A percentile compares a stretch with the other conserved stretches of the same genome.
phyloP scores from a whole-genome alignment of 2,888 invertebrate genomes.

The Rosalia funebris region DNA sequence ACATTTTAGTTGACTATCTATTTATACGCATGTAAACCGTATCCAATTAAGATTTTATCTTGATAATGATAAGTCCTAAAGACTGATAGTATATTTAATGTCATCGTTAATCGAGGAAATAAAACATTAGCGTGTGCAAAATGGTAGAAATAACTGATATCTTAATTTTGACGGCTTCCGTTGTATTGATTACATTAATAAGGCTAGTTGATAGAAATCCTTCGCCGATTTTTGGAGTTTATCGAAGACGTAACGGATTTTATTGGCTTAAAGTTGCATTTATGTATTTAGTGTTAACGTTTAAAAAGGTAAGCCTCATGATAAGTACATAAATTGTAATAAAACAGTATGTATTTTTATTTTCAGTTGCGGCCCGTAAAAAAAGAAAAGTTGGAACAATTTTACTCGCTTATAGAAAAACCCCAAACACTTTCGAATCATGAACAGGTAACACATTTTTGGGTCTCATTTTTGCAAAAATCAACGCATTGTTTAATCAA shows the following conservation, averaged over 20 bases:
- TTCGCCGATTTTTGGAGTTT: slow-evolving; percentile 63
- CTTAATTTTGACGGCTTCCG: slow-evolving; percentile 25
- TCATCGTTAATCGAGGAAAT: not conserved
- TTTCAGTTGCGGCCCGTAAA: slow-evolving; percentile 39
- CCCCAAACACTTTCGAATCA: slow-evolving; percentile 68
- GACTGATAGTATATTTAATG: not conserved
- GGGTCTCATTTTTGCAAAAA: too few species aligned
- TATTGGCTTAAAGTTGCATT: slow-evolving; percentile 67
- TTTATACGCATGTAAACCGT: too few species aligned
- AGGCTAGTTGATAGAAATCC: slow-evolving; percentile 43
- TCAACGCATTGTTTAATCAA: too few species aligned
- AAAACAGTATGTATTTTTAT: not conserved
- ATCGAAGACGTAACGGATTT: slow-evolving; percentile 65
- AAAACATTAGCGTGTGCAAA: slow-evolving; percentile 1
- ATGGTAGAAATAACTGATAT: slow-evolving; percentile 31
- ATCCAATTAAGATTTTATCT: not conserved
- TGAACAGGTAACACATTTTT: slow-evolving; percentile 61
- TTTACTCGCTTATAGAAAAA: slow-evolving; percentile 64
- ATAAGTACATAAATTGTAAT: not conserved
- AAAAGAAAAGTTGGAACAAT: slow-evolving; percentile 51
- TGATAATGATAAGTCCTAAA: not conserved
- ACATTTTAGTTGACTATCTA: too few species aligned
- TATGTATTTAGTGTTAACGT: slow-evolving; percentile 63
- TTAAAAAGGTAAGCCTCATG: slow-evolving; percentile 66
- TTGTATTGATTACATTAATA: slow-evolving; percentile 24